Evolutionary conservation across 2,113 vertebrate genomes (phyloP).

Genomic region (Pygoscelis adeliae): DNA sequence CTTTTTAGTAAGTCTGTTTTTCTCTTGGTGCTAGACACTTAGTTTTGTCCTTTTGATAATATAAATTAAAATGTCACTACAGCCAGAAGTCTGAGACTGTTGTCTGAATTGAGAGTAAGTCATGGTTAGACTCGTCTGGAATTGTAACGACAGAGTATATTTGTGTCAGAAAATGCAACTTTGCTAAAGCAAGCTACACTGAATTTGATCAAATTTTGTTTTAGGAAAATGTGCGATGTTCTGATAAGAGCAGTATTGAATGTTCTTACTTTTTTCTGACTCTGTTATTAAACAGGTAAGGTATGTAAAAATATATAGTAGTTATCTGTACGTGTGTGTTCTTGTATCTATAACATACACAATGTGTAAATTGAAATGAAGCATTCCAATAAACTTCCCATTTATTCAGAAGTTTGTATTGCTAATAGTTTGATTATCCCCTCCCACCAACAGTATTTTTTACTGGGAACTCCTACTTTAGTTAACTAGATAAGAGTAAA

Average conservation of each 20-base stretch:
- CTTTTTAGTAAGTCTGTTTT: background rate
- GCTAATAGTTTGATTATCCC: background rate
- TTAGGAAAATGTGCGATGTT: background rate
- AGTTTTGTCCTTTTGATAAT: background rate
- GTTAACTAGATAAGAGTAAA: background rate
- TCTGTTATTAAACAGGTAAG: background rate
- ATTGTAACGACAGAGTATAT: background rate
- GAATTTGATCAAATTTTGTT: background rate
- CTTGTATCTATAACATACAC: background rate
- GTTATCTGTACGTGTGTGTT: accelerated
- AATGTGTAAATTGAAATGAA: background rate
- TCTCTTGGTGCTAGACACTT: background rate
- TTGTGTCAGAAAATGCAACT: background rate
- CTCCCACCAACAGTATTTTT: background rate
- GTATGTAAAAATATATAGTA: background rate
- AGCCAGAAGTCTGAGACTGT: background rate
- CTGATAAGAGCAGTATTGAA: background rate
- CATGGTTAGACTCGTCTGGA: background rate
- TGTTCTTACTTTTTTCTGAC: background rate
- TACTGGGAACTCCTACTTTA: background rate
- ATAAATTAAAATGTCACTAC: conserved; percentile 9
- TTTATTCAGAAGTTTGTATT: background rate
- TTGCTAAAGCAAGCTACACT: background rate
- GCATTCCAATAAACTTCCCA: background rate
- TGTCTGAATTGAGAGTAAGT: background rate